These are phyloP conservation scores for Ophion slaviceki DNA, from an alignment of 2,888 invertebrate genomes.

Conservation along the genomic window DNA sequence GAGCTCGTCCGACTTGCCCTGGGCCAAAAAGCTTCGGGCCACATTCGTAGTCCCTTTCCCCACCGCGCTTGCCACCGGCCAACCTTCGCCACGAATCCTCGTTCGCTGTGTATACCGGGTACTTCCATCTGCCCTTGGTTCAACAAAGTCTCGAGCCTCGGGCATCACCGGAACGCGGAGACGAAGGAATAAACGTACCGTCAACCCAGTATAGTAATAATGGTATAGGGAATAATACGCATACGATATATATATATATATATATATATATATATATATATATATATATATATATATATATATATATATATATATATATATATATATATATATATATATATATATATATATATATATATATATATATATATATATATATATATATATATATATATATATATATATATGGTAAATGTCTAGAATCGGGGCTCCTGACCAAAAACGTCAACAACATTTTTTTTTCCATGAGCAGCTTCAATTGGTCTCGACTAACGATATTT, in stretches of 20 bases:
- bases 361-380: slow-evolving; percentile 10
- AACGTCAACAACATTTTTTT: too few species aligned
- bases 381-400: slow-evolving; percentile 30
- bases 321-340: slow-evolving; percentile 18
- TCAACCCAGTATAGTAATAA: slow-evolving; percentile 56
- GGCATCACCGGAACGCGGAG: slow-evolving; percentile 61
- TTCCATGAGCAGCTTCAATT: too few species aligned
- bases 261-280: slow-evolving; percentile 9
- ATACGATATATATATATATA: background rate
- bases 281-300: slow-evolving; percentile 2
- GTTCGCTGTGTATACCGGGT: slow-evolving; percentile 55
- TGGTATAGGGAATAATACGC: slow-evolving; percentile 17
- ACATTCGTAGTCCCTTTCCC: slow-evolving; percentile 63
- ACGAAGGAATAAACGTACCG: slow-evolving; percentile 66
- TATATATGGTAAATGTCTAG: background rate
- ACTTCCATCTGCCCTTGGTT: slow-evolving; percentile 72
- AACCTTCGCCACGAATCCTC: slow-evolving; percentile 69
- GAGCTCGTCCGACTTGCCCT: slow-evolving; percentile 70
- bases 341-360: slow-evolving; percentile 23
- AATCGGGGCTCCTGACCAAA: too few species aligned
- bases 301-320: slow-evolving; percentile 11
- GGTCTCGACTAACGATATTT: too few species aligned
- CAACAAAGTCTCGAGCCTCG: slow-evolving; percentile 69
- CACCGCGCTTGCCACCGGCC: slow-evolving; percentile 68
- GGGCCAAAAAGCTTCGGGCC: slow-evolving; percentile 61